phyloP scores from a whole-genome alignment of 1,140 invertebrate species.

The Riptortus pedestris region DNA sequence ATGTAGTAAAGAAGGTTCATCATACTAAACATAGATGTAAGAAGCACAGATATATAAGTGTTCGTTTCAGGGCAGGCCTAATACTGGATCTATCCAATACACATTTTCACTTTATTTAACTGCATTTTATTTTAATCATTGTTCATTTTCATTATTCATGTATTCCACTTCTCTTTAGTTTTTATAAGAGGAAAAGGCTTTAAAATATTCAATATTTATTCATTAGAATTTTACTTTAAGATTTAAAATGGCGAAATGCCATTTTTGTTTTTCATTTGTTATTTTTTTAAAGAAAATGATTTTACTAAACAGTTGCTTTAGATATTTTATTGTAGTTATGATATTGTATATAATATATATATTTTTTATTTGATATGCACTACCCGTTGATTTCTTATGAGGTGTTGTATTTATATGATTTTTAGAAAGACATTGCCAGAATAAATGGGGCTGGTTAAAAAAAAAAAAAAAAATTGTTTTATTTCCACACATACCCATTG shows the following conservation, averaged over 20 bases:
- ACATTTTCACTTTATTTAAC: neutral
- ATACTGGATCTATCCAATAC: neutral
- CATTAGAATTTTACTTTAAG: neutral
- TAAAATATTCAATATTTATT: slow-evolving; percentile 20
- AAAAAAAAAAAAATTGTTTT: neutral
- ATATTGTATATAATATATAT: slow-evolving; percentile 19
- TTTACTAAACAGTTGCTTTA: slow-evolving; percentile 16
- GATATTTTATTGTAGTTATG: slow-evolving; percentile 17
- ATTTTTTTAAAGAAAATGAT: slow-evolving; percentile 16
- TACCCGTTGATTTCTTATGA: slow-evolving; percentile 21
- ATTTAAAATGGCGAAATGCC: neutral
- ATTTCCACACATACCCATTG: too few species aligned
- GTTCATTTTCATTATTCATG: neutral
- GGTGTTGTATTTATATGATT: slow-evolving; percentile 24
- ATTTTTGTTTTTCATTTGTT: slow-evolving; percentile 3
- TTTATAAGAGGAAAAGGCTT: slow-evolving; percentile 20
- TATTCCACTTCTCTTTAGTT: slow-evolving; percentile 4
- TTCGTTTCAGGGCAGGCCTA: slow-evolving; percentile 16
- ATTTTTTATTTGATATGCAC: slow-evolving; percentile 23
- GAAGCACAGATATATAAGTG: slow-evolving; percentile 4
- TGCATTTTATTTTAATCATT: neutral
- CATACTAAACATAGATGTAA: neutral
- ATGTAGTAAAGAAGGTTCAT: neutral
- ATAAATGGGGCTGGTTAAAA: slow-evolving; percentile 23
- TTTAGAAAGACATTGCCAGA: slow-evolving; percentile 23